Evolutionary conservation across 1,140 invertebrate genomes (phyloP).

Genomic region (Spodoptera frugiperda): DNA sequence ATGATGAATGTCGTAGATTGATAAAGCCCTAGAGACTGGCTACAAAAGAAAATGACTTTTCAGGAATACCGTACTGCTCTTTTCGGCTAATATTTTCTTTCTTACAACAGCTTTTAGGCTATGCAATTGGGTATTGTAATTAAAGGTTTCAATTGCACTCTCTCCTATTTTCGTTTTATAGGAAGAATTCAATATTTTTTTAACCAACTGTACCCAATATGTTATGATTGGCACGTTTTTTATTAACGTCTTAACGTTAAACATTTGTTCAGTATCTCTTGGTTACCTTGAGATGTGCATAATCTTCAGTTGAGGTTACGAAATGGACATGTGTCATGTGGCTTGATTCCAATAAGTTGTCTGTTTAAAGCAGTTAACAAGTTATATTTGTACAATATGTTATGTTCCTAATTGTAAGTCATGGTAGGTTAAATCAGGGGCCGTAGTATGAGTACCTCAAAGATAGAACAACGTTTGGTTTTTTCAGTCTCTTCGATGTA

Average conservation of each 20-base stretch:
- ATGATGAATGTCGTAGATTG: too few relatives aligned
- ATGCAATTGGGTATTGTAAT: too few relatives aligned
- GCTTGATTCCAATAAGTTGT: background rate
- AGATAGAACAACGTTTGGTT: too few relatives aligned
- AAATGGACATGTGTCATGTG: constrained; percentile 3
- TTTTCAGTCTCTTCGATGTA: too few relatives aligned
- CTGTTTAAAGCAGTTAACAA: background rate
- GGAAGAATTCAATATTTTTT: background rate
- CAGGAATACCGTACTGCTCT: too few relatives aligned
- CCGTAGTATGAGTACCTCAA: too few relatives aligned
- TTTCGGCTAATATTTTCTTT: too few relatives aligned
- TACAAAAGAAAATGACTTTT: too few relatives aligned
- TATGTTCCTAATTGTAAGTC: constrained; percentile 18
- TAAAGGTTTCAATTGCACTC: too few relatives aligned
- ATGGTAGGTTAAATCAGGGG: background rate
- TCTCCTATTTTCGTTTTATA: background rate
- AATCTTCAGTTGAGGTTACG: constrained; percentile 2
- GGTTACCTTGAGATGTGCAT: constrained; percentile 30
- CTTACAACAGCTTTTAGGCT: background rate
- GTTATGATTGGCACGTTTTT: constrained; percentile 2
- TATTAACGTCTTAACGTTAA: constrained; percentile 9
- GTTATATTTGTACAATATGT: background rate
- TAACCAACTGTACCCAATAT: background rate
- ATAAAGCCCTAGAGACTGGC: too few relatives aligned
- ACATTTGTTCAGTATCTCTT: constrained; percentile 7